phyloP scores from a whole-genome alignment of 2,888 invertebrate genomes.

The Drosophila mettleri region DNA sequence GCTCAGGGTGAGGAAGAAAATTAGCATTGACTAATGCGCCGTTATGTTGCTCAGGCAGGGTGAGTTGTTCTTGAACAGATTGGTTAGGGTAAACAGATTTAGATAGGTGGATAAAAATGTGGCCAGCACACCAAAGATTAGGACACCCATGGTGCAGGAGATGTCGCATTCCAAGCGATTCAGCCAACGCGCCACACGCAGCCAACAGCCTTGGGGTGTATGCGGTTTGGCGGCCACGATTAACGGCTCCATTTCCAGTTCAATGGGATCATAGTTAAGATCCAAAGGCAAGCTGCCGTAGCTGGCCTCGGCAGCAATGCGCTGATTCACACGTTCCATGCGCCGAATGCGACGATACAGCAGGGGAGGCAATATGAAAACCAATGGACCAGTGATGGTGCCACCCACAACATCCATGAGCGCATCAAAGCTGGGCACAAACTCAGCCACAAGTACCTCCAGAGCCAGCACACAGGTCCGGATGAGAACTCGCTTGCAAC shows the following conservation, averaged over 20 bases:
- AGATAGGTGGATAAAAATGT: constrained; percentile 90
- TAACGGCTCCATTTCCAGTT: constrained; percentile 64
- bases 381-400: constrained; percentile 92
- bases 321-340: constrained; percentile 84
- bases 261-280: constrained; percentile 79
- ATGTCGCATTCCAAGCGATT: constrained; percentile 85
- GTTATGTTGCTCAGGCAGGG: constrained; percentile 89
- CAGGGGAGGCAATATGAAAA: constrained; percentile 93
- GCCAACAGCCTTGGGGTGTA: constrained; percentile 59
- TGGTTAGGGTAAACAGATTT: constrained; percentile 88
- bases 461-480: constrained; percentile 89
- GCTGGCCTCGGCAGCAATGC: constrained; percentile 81
- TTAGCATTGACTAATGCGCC: constrained; percentile 43
- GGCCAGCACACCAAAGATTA: constrained; percentile 88
- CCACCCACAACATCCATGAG: constrained; percentile 95
- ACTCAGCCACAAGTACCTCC: constrained; percentile 91
- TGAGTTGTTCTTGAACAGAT: constrained; percentile 89
- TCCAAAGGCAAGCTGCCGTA: constrained; percentile 83
- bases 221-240: constrained; percentile 45
- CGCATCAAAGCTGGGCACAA: constrained; percentile 93
- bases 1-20: constrained; percentile 25
- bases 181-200: constrained; percentile 61
- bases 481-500: constrained; percentile 89
- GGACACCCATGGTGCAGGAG: constrained; percentile 87
- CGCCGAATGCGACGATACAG: constrained; percentile 90